Evolutionary conservation across 2,113 vertebrate genomes (phyloP), one percentile per base, ranked within the genome.

Genomic region (Amphiprion percula): DNA sequence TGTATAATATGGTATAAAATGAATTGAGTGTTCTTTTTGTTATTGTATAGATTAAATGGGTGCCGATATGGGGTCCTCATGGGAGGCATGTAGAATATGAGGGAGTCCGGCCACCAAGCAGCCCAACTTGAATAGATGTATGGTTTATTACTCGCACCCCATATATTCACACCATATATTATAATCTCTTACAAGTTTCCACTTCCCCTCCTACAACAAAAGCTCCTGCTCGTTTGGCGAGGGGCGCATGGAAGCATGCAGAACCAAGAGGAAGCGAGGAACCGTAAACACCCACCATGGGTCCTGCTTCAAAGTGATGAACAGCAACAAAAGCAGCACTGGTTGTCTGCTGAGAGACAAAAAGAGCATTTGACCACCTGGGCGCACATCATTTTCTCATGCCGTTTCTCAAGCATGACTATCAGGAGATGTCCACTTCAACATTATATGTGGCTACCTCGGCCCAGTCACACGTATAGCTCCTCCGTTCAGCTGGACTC

Each of bases 201-300:
- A 68, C 83, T 81, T 77, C 54, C 64, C 58, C 41, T 78, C 17
- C 49, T 21, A 71, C 79, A 85, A 85, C 81, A 85, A 90, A 88
- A 84, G 81, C 79, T 68, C 46, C 28, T 8, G 62, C 68, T 87
- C 69, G 53, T 77, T 77, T 82, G 87, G 73, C 10, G 53, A 80
- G 68, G 76, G 86, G 74, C 73, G 88, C 69, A 54, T 71, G 81
- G 90, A 90, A 77, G 87, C 87, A 81, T 81, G 88, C 75, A 77
- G 85, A 77, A 90, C 68, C 61, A 66, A 58, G 86, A 63, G 77
- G 85, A 91, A 74, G 91, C 91, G 77, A 88, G 92, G 90, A 91
- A 88, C 89, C 90, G 84, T 94, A 93, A 94, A 94, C 93, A 91
- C 92, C 90, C 93, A 89, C 88, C 89, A 90, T 91, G 92, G 88